phyloP scores from a whole-genome alignment of 1,140 invertebrate species.

The Drosophila orosa region DNA sequence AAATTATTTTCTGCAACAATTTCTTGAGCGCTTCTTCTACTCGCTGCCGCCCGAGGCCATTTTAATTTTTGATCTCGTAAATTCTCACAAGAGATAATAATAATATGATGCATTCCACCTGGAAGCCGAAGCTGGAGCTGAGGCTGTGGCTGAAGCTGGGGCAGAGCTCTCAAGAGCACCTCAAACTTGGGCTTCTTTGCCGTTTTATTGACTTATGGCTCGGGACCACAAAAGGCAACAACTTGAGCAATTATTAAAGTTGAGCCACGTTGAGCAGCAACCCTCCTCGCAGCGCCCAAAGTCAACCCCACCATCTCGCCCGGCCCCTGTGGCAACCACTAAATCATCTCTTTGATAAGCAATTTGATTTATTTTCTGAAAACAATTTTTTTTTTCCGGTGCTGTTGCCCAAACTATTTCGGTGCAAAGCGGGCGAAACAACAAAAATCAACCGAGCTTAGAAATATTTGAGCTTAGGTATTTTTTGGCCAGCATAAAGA shows the following conservation, averaged over 20 bases:
- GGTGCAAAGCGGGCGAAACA: slow-evolving; percentile 42
- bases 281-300: background rate
- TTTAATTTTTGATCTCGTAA: slow-evolving; percentile 84
- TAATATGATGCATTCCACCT: slow-evolving; percentile 77
- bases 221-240: slow-evolving; percentile 72
- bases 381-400: slow-evolving; percentile 58
- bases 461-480: slow-evolving; percentile 61
- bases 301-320: slow-evolving; percentile 5
- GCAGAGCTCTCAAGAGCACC: slow-evolving; percentile 1
- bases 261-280: slow-evolving; percentile 27
- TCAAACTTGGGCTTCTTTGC: slow-evolving; percentile 25
- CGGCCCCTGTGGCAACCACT: slow-evolving; percentile 52
- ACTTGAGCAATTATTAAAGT: slow-evolving; percentile 82
- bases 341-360: slow-evolving; percentile 82
- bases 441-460: slow-evolving; percentile 41
- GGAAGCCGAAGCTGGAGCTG: slow-evolving; percentile 14
- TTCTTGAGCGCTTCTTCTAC: slow-evolving; percentile 60
- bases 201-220: slow-evolving; percentile 74
- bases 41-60: slow-evolving; percentile 58
- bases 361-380: slow-evolving; percentile 81
- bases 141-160: background rate
- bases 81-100: slow-evolving; percentile 81
- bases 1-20: slow-evolving; percentile 81
- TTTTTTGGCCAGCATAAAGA: slow-evolving; percentile 48
- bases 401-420: slow-evolving; percentile 56